Percentiles rank a stretch among this genome's conserved stretches.
These are phyloP conservation scores for Acronicta leporina DNA, from an alignment of 2,888 invertebrate genomes.

Conservation along the genomic window DNA sequence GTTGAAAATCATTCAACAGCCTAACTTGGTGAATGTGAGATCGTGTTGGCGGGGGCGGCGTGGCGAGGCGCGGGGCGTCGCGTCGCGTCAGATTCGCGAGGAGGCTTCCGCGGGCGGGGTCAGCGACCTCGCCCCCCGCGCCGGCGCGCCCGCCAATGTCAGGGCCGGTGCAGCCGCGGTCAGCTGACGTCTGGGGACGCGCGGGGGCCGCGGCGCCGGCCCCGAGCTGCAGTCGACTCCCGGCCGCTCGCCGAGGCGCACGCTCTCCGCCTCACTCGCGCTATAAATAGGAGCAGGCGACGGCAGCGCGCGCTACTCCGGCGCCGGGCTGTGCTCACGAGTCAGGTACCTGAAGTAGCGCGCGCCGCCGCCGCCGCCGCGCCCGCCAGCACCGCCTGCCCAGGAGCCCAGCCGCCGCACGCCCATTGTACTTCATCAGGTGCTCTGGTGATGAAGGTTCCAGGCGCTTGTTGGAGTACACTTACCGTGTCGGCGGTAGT, in stretches of 20 bases:
- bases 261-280: constrained; percentile 70
- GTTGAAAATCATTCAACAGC: constrained; percentile 73
- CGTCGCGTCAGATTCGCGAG: constrained; percentile 76
- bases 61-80: constrained; percentile 64
- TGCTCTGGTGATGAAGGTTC: constrained; percentile 97
- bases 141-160: constrained; percentile 87
- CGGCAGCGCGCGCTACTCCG: constrained; percentile 95
- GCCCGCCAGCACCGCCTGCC: constrained; percentile 36
- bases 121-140: constrained; percentile 83
- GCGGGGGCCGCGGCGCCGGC: constrained; percentile 81
- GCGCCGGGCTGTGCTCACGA: constrained; percentile 94
- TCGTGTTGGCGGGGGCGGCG: constrained; percentile 58
- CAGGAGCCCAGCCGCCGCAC: constrained; percentile 91
- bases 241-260: constrained; percentile 75
- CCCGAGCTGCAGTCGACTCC: constrained; percentile 82
- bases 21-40: constrained; percentile 75
- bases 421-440: constrained; percentile 99
- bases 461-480: constrained; percentile 99
- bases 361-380: constrained; percentile 92
- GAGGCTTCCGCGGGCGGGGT: constrained; percentile 88
- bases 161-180: constrained; percentile 89
- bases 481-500: constrained; percentile 95
- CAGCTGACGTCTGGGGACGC: constrained; percentile 89
- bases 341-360: constrained; percentile 99
- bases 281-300: constrained; percentile 79